Conservation (phyloP, 2,888 invertebrate genomes). For the Andrena bucephala region DNA sequence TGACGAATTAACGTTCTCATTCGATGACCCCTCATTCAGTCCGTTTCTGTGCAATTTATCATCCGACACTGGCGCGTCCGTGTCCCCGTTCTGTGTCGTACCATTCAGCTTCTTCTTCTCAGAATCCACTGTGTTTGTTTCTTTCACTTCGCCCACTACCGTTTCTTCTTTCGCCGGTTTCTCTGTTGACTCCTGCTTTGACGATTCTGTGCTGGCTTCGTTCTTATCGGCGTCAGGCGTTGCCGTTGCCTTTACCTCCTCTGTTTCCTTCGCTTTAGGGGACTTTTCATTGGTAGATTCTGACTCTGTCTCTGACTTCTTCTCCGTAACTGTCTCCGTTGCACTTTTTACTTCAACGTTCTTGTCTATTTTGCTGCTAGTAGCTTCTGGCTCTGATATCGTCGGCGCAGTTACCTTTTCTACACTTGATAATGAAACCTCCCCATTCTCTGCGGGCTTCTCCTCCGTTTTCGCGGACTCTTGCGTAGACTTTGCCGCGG, state of each 20-base stretch:
- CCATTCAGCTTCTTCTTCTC: slow-evolving; percentile 77
- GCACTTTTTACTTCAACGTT: slow-evolving; percentile 63
- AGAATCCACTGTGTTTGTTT: slow-evolving; percentile 65
- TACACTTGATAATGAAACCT: slow-evolving; percentile 36
- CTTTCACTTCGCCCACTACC: slow-evolving; percentile 65
- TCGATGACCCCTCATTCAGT: slow-evolving; percentile 75
- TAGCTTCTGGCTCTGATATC: slow-evolving; percentile 62
- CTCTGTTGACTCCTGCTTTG: slow-evolving; percentile 65
- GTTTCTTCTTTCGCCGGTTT: slow-evolving; percentile 68
- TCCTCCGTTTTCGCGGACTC: slow-evolving; percentile 63
- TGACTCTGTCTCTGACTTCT: slow-evolving; percentile 44
- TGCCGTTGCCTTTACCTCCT: slow-evolving; percentile 61
- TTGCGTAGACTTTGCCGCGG: slow-evolving; percentile 48
- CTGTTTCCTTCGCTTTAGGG: slow-evolving; percentile 56
- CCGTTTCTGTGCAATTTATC: slow-evolving; percentile 82
- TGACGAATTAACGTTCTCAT: slow-evolving; percentile 66
- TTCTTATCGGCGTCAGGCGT: slow-evolving; percentile 68
- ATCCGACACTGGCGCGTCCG: slow-evolving; percentile 66
- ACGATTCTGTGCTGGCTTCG: slow-evolving; percentile 55
- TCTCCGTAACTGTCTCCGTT: slow-evolving; percentile 43
- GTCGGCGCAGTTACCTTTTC: slow-evolving; percentile 64
- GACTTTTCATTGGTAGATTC: slow-evolving; percentile 76
- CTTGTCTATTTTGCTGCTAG: slow-evolving; percentile 61
- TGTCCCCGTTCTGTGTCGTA: slow-evolving; percentile 74
- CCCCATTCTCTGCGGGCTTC: slow-evolving; percentile 62